These are phyloP conservation scores for Chloroceryle amazona DNA, from an alignment of 2,797 vertebrate species.

Conservation along the genomic window DNA sequence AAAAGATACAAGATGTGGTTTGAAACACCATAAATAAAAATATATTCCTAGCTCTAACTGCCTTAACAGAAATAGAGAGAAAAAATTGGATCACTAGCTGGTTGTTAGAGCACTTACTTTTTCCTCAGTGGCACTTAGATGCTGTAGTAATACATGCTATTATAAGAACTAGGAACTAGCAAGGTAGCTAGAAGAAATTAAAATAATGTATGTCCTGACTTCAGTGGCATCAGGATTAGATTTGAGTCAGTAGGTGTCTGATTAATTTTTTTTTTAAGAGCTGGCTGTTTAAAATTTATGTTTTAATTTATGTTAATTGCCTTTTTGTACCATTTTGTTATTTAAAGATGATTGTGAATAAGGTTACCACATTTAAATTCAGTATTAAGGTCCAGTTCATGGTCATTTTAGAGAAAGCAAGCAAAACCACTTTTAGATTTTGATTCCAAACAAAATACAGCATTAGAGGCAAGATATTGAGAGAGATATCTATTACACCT, in stretches of 20 bases:
- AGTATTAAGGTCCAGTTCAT: not conserved
- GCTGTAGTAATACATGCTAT: not conserved
- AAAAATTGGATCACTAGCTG: not conserved
- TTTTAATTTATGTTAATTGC: constrained; percentile 33
- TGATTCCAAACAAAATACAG: not conserved
- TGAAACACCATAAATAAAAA: not conserved
- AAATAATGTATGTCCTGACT: constrained; percentile 13
- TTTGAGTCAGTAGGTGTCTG: not conserved
- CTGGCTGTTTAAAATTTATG: constrained; percentile 2
- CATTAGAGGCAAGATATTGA: not conserved
- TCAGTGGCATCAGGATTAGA: not conserved
- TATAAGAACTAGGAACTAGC: not conserved
- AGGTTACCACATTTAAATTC: not conserved
- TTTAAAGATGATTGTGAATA: not conserved
- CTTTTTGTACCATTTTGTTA: not conserved
- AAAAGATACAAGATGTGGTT: not conserved
- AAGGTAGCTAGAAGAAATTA: constrained; percentile 17
- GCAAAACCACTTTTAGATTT: not conserved
- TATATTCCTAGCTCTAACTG: not conserved
- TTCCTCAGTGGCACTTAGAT: not conserved
- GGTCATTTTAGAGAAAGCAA: not conserved
- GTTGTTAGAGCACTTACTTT: not conserved
- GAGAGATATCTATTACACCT: not conserved
- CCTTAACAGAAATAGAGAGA: not conserved
- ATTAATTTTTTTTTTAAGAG: constrained; percentile 28